Evolutionary conservation across 2,888 invertebrate genomes (phyloP).

Genomic region (Protonemura montana): DNA sequence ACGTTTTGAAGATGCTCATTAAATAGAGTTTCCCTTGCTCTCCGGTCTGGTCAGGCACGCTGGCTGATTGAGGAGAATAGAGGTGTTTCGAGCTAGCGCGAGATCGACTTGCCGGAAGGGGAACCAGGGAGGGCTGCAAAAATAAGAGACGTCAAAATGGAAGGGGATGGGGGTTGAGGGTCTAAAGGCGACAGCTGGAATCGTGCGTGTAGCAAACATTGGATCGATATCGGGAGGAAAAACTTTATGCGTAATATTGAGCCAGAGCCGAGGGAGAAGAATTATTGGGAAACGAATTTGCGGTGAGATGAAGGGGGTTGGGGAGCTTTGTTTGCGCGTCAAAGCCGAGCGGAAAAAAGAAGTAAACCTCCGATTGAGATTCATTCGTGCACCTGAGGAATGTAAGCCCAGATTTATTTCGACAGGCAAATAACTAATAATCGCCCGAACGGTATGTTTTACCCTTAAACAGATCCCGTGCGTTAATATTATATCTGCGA

Average conservation of each 20-base stretch:
- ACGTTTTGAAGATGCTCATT: constrained; percentile 35
- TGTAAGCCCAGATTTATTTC: constrained; percentile 37
- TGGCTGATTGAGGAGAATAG: background rate
- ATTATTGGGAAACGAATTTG: constrained; percentile 42
- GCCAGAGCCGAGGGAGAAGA: constrained; percentile 28
- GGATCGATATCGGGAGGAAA: constrained; percentile 41
- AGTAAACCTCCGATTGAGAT: constrained; percentile 31
- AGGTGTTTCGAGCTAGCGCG: constrained; percentile 13
- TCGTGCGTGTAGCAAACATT: constrained; percentile 37
- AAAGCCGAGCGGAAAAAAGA: constrained; percentile 13
- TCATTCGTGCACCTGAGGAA: constrained; percentile 34
- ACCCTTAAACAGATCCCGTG: constrained; percentile 2
- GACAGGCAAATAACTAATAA: constrained; percentile 37
- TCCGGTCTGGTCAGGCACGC: background rate
- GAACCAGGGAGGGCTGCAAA: constrained; percentile 18
- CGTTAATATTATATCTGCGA: background rate
- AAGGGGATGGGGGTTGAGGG: background rate
- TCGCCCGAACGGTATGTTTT: constrained; percentile 23
- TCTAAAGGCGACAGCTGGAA: constrained; percentile 40
- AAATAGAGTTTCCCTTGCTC: constrained; percentile 34
- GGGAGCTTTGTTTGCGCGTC: constrained; percentile 27
- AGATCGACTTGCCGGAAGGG: constrained; percentile 7
- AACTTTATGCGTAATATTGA: constrained; percentile 41
- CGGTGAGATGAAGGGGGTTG: constrained; percentile 17
- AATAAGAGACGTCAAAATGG: constrained; percentile 38